Evolutionary conservation across 2,888 invertebrate species (phyloP), one percentile per base, ranked within the genome.

Genomic region (Synergus umbraculus): DNA sequence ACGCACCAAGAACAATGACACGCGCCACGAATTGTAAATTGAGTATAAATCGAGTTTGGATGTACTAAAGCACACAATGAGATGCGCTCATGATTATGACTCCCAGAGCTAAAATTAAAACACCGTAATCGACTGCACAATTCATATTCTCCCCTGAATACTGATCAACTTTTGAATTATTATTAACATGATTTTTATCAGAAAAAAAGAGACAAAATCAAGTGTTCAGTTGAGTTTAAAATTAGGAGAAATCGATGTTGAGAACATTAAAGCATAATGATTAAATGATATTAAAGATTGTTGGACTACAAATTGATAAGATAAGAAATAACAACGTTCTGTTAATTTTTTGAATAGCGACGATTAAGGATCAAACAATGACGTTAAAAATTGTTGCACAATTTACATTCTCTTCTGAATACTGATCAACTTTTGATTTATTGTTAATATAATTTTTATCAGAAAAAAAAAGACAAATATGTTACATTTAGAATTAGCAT

Each of bases 1-100:
- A 87, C 87, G 89, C 87, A 81, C 82, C 80, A 82, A 81, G 86
- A 83, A 85, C 82, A 83, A 81, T 79, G 78, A 77, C 29, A 82
- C 84, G 84, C 80, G 81, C 65, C 22, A 29, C 49, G 83, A 80
- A 83, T 84, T 77, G 77, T 60, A 77, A 80, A 82, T 77, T 60
- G 76, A 82, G 79, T 69, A 65, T 78, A 69, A 63, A 77, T 63
- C 49, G 79, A 65, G 79, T 67, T 60, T 44, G 76, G n/a, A 22
- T 44, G 9, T 29, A 44, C 41, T 41, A 65, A 78, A 73, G 29
- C 54, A 43, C n/a, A 41, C 37, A 37, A 46, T 43, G 22, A 46
- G 67, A 67, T 67, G 69, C 49, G 29, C 37, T 69, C 69, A 29
- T 67, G 78, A 78, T 81, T 83, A 83, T 84, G 82, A 81, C 65